Base-by-base conservation (phyloP, 2,113 vertebrate genomes). In the Sisor rabdophorus region DNA sequence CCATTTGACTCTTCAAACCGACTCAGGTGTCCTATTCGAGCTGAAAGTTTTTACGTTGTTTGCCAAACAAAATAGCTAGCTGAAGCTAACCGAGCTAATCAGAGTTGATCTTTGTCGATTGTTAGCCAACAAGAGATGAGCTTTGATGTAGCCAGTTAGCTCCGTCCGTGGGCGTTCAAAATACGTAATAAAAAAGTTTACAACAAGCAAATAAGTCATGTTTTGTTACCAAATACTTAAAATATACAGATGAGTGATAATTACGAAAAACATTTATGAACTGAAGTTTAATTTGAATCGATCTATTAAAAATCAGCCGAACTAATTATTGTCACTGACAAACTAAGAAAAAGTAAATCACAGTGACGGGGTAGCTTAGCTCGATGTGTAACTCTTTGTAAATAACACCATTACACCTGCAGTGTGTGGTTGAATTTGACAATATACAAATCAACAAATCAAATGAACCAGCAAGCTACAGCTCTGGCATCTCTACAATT, bases 31-130 rank as follows among this genome's bases (percentile, higher is more conserved):
- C 2, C 56, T 16, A 26, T 19, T 28, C 55, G 52, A 0, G 3
- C 71, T 65, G 19, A 17, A 83, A 83, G 73, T 81, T 71, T 76
- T 69, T 20, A 54, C 53, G 56, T 76, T 82, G 48, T 54, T 72
- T 59, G 69, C 54, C 61, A 65, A 69, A 22, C 47, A 79, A 75
- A 68, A 5, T 11, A 61, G 86, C 86, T 88, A 87, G 71, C 81
- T 56, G 3, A 11, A 60, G 86, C 86, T 88, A 88, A 75, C 80
- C 9, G 32, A 56, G 87, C 86, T 88, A 87, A 76, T 86, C 85
- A 61, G 77, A 81, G 22, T 53, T 70, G 58, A 79, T 70, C 59
- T 32, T 55, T 61, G 59, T 60, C 79, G 55, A 78, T 58, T 69
- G 74, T 56, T 75, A 64, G 75, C 75, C 63, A 81, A 26, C 53